Evolutionary conservation across 2,113 vertebrate species (phyloP).

Genomic region (Manacus vitellinus): DNA sequence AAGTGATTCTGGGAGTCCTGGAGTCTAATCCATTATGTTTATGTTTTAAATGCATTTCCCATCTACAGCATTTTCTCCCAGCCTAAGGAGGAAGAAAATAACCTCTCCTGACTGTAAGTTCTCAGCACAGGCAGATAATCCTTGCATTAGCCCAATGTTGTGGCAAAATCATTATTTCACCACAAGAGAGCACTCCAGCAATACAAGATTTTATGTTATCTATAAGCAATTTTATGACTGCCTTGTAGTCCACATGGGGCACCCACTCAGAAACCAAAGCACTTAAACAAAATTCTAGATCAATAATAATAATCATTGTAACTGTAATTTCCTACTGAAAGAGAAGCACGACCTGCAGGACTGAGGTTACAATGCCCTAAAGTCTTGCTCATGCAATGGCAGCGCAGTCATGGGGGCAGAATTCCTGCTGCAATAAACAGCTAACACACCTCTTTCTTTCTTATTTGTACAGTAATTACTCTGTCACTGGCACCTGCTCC

Average conservation of each 20-base stretch:
- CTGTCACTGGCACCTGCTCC: background rate
- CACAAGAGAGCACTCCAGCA: constrained; percentile 74
- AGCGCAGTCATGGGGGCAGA: background rate
- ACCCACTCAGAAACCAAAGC: constrained; percentile 22
- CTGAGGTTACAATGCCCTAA: background rate
- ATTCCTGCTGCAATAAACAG: constrained; percentile 1
- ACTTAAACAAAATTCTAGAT: constrained; percentile 40
- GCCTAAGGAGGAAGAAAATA: constrained; percentile 37
- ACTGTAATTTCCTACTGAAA: constrained; percentile 22
- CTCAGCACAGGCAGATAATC: constrained; percentile 15
- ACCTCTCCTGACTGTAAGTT: constrained; percentile 9
- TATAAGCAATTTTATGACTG: background rate
- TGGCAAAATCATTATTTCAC: constrained; percentile 54
- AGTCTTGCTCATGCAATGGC: background rate
- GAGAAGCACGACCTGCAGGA: background rate
- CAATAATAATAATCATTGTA: constrained; percentile 22
- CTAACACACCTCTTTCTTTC: background rate
- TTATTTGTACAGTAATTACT: background rate
- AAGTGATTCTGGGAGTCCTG: constrained; percentile 38
- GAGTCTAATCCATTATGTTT: constrained; percentile 49
- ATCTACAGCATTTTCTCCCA: constrained; percentile 39
- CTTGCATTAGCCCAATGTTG: background rate
- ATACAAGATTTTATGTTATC: constrained; percentile 27
- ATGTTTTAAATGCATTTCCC: constrained; percentile 43
- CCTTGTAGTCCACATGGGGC: background rate